phyloP scores from a whole-genome alignment of 2,888 invertebrate species.

The Mechanitis mazaeus region DNA sequence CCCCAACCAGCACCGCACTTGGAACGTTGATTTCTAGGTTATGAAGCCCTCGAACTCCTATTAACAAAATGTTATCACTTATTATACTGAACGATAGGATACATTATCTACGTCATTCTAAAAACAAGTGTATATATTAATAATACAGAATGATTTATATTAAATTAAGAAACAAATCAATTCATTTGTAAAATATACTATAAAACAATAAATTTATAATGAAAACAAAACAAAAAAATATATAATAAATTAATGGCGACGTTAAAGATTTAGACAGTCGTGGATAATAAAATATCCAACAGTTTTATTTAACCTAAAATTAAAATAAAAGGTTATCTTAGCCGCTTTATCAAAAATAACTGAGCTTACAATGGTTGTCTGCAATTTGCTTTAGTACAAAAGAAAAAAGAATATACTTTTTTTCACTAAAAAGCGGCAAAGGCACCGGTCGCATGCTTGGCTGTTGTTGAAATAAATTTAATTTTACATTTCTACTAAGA shows the following conservation, averaged over 20 bases:
- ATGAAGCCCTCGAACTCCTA: slow-evolving; percentile 79
- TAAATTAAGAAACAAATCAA: too few species aligned
- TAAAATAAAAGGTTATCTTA: neutral
- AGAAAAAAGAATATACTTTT: neutral
- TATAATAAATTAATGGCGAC: too few species aligned
- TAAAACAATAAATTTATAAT: too few species aligned
- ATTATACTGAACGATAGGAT: neutral
- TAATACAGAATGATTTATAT: too few species aligned
- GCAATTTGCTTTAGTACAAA: slow-evolving; percentile 1
- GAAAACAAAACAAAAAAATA: too few species aligned
- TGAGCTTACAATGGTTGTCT: neutral
- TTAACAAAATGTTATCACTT: neutral
- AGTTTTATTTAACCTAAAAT: neutral
- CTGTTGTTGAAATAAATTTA: slow-evolving; percentile 2
- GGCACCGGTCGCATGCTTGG: neutral
- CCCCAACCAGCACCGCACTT: slow-evolving; percentile 81
- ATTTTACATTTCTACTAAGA: neutral
- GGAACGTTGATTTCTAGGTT: slow-evolving; percentile 84
- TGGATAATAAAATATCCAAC: too few species aligned
- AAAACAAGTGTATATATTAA: too few species aligned
- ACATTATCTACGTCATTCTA: too few species aligned
- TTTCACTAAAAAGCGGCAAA: slow-evolving; percentile 1
- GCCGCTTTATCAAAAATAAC: neutral
- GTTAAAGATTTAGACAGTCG: too few species aligned
- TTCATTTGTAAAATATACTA: too few species aligned